Evolutionary conservation across 2,797 vertebrate species (phyloP), one percentile per base, ranked within the genome.

Genomic region (Anas bernieri): DNA sequence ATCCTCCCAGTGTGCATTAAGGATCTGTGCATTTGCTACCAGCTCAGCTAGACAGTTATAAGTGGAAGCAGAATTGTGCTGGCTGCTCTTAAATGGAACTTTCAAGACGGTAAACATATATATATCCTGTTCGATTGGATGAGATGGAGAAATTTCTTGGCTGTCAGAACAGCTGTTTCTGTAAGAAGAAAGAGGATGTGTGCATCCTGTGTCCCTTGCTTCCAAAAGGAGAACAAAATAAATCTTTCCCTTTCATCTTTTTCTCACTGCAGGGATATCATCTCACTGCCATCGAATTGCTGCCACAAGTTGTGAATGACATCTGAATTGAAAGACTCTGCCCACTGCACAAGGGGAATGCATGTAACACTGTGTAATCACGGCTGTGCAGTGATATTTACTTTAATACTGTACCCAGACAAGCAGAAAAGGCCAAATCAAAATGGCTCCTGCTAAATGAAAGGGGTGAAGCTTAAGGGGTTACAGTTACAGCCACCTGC

Each of bases 61-160:
- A 93, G 76, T 62, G 72, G 72, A 92, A 93, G 61, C 33, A 84
- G 55, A 87, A 78, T n/a, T 67, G 66, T 80, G 56, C 80, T 70
- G 90, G 88, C 22, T 83, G 70, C 73, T 78, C 76, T 92, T 39
- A 90, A 89, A 86, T 56, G 59, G 82, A 89, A 88, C 82, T 88
- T 90, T 87, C 56, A 84, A 41, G 54, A 52, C 14, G 28, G 55
- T 16, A 37, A 22, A 41, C 3, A 15, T 5, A 43, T 45, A 39
- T 13, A 45, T 39, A 22, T 41, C 41, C 54, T 82, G 35, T 28
- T 77, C 58, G 54, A 92, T 23, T 39, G 23, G 67, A 46, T 48
- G 58, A 62, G 72, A 74, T 14, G 55, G 69, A 69, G 48, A 95
- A 93, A 89, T 79, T 52, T 75, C 83, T 56, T 13, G 6, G 31